Evolutionary conservation across 2,888 invertebrate genomes (phyloP), one percentile per base, ranked within the genome.

Genomic region (Alsophila aescularia): DNA sequence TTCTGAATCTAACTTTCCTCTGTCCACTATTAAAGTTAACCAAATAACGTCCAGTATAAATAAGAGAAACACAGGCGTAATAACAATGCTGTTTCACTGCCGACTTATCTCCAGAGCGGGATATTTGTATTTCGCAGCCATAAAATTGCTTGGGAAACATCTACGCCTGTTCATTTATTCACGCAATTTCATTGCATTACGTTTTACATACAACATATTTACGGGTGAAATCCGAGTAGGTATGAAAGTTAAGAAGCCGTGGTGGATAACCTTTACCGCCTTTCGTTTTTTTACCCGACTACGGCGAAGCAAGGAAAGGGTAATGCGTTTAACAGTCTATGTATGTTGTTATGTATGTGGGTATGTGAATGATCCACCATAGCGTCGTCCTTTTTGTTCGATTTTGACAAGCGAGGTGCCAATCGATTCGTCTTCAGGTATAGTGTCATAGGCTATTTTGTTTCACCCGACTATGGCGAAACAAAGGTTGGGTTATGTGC

Each of bases 151-250:
- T 45, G 62, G 68, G 72, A 71, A 70, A 72, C 61, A 67, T 55
- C 52, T 71, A 62, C 57, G 60, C 45, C 53, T 52, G 56, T 54
- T 52, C 53, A 57, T 57, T 45, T 45, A 58, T 68, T 72, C 67
- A 68, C 66, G 72, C 71, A 62, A 73, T 74, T 72, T 73, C 68
- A 78, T 77, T 72, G 67, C 64, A 68, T 71, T 73, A 73, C 58
- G 67, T 73, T 76, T 73, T 60, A 66, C 70, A 69, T 75, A 69
- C 72, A 73, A 76, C 74, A 72, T 66, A 64, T 68, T 60, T 67
- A 67, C 57, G 58, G 60, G 45, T 37, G 50, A 56, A 56, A 51
- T 47, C n/a, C 8, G 40, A 56, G 49, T 44, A 40, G 37, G 31
- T 40, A 35, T 47, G 45, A 36, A 47, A 45, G 29, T 35, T 48